Evolutionary conservation across 2,113 vertebrate genomes (phyloP).

Genomic region (Sphyrna mokarran): DNA sequence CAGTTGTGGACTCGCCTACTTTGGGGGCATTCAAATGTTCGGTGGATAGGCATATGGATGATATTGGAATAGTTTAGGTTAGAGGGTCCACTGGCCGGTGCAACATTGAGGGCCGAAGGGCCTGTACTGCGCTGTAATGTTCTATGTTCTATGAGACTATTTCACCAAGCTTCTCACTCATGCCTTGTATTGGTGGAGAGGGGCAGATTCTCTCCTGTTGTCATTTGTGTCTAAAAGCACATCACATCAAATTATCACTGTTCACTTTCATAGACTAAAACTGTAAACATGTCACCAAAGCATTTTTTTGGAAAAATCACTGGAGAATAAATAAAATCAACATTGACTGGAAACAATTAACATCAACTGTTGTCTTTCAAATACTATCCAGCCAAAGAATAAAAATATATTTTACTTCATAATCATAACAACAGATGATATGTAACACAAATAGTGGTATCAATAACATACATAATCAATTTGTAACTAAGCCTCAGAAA

Average conservation of each 20-base stretch:
- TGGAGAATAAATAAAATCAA: conserved; percentile 24
- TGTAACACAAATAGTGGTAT: background rate
- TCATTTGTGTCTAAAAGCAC: background rate
- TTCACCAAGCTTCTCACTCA: too few relatives aligned
- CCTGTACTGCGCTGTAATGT: too few relatives aligned
- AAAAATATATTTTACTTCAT: background rate
- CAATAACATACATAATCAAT: background rate
- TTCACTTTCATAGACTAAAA: background rate
- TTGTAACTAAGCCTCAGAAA: background rate
- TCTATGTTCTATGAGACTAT: too few relatives aligned
- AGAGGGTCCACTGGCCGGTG: too few relatives aligned
- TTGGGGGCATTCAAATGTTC: too few relatives aligned
- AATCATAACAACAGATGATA: background rate
- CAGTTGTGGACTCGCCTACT: too few relatives aligned
- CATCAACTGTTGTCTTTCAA: background rate
- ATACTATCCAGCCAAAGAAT: background rate
- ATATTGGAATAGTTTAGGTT: too few relatives aligned
- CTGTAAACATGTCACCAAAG: background rate
- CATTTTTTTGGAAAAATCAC: background rate
- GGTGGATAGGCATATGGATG: too few relatives aligned
- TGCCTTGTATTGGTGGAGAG: too few relatives aligned
- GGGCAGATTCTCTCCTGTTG: too few relatives aligned
- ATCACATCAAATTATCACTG: background rate
- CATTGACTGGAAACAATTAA: background rate
- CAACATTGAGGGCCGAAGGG: too few relatives aligned